A percentile compares a stretch with the other conserved stretches of the same genome.
These are phyloP conservation scores for Psix sp. DNA, from an alignment of 1,140 invertebrate genomes.

Conservation along the genomic window DNA sequence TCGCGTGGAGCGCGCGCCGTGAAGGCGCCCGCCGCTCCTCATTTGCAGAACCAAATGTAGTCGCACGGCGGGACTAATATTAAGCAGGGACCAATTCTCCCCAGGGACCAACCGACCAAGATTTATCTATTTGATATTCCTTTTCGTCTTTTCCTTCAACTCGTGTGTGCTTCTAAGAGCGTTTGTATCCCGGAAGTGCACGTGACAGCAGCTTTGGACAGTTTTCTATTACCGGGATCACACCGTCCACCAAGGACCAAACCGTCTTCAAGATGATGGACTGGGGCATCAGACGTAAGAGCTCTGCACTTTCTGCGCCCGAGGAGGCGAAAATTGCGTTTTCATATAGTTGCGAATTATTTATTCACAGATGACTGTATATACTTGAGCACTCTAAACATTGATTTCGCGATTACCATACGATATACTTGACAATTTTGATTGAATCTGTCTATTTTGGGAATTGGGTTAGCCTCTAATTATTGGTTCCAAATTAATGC, in stretches of 20 bases:
- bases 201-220: too few relatives aligned
- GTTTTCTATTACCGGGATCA: too few relatives aligned
- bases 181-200: too few relatives aligned
- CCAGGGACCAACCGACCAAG: background rate
- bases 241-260: background rate
- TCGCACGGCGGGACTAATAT: too few relatives aligned
- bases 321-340: background rate
- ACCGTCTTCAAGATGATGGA: constrained; percentile 80
- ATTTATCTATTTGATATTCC: background rate
- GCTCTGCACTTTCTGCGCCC: background rate
- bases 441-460: too few relatives aligned
- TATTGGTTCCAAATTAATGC: too few relatives aligned
- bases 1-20: constrained; percentile 11
- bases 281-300: constrained; percentile 88
- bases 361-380: too few relatives aligned
- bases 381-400: too few relatives aligned
- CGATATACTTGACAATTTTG: too few relatives aligned
- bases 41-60: constrained; percentile 1
- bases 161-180: background rate
- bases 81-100: background rate
- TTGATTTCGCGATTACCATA: too few relatives aligned
- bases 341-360: too few relatives aligned
- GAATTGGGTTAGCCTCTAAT: too few relatives aligned
- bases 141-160: background rate
- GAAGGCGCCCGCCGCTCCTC: constrained; percentile 5